phyloP scores from a whole-genome alignment of 2,888 invertebrate species.

The Deroplatys truncata region DNA sequence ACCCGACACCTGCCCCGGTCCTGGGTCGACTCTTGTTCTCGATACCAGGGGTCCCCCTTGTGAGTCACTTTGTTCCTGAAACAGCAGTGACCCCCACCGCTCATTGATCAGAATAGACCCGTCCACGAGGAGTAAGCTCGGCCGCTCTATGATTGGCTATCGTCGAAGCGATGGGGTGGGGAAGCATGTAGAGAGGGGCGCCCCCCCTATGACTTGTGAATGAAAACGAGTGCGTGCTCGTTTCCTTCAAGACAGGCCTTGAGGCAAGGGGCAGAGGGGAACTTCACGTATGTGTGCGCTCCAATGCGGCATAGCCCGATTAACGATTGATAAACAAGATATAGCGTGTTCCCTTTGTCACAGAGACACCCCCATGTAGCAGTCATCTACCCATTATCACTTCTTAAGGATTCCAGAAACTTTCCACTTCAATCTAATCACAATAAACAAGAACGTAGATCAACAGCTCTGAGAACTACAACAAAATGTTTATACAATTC shows the following conservation, averaged over 20 bases:
- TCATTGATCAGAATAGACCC: conserved; percentile 51
- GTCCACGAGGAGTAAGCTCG: conserved; percentile 48
- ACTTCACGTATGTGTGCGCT: neutral
- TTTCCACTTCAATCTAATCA: too few relatives aligned
- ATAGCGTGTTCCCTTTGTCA: too few relatives aligned
- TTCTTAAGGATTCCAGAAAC: too few relatives aligned
- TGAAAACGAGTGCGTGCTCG: conserved; percentile 25
- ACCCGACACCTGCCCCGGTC: neutral
- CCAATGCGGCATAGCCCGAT: neutral
- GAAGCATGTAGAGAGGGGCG: conserved; percentile 12
- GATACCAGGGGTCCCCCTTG: neutral
- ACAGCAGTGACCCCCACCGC: conserved; percentile 30
- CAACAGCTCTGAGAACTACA: too few relatives aligned
- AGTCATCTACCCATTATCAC: too few relatives aligned
- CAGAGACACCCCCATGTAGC: too few relatives aligned
- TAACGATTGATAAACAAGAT: neutral
- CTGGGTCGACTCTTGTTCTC: neutral
- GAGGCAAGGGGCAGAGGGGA: neutral
- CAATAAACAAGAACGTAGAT: too few relatives aligned
- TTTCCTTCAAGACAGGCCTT: conserved; percentile 8
- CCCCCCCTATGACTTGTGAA: conserved; percentile 27
- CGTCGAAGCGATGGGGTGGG: conserved; percentile 18
- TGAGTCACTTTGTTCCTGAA: neutral
- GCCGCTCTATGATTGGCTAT: conserved; percentile 58
- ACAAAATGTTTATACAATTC: too few relatives aligned